These are phyloP conservation scores for Drosophila recens DNA, from an alignment of 2,888 invertebrate species.

Conservation along the genomic window DNA sequence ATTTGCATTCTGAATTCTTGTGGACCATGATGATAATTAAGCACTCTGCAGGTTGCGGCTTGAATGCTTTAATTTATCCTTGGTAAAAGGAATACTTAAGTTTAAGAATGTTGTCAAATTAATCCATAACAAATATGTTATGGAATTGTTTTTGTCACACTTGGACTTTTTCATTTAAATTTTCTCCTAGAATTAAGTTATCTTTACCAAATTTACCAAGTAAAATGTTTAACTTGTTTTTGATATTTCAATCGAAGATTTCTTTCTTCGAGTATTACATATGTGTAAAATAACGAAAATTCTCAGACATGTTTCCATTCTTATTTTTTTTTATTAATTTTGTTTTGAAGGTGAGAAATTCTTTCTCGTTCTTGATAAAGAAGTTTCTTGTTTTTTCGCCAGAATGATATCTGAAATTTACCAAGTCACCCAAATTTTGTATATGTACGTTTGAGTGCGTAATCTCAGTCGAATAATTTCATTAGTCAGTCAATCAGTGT, in stretches of 20 bases:
- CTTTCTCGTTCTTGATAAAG: background rate
- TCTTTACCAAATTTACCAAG: background rate
- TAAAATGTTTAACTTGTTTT: too few relatives aligned
- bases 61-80: constrained; percentile 19
- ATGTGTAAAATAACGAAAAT: background rate
- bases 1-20: constrained; percentile 31
- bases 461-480: background rate
- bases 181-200: background rate
- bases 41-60: constrained; percentile 18
- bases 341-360: background rate
- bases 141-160: background rate
- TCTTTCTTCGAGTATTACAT: background rate
- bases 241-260: background rate
- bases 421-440: background rate
- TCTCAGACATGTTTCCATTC: background rate
- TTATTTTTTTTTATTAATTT: background rate
- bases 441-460: background rate
- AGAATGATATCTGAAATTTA: too few relatives aligned
- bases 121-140: too few relatives aligned
- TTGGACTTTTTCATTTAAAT: background rate
- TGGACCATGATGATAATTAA: constrained; percentile 32
- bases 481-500: background rate
- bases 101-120: too few relatives aligned
- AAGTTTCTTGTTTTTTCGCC: background rate
- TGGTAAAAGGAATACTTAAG: background rate